Percentiles rank a stretch among this genome's conserved stretches.
Conservation (phyloP, 2,113 vertebrate genomes). For the Gadus macrocephalus region DNA sequence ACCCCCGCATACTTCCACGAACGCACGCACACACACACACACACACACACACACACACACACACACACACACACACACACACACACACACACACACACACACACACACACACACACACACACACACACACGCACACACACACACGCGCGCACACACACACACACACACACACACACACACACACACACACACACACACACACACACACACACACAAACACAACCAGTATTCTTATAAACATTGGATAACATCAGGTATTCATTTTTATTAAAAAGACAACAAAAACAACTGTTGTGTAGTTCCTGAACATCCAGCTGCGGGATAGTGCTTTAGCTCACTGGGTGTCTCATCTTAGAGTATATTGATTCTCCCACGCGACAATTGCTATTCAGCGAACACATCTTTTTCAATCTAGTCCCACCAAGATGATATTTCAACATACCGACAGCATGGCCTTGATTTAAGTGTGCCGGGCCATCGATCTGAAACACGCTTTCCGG, state of each 20-base stretch:
- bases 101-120: constrained; percentile 3
- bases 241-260: too few species aligned
- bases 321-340: background rate
- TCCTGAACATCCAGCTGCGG: background rate
- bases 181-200: background rate
- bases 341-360: background rate
- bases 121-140: too few species aligned
- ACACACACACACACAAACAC: constrained; percentile 1
- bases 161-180: too few species aligned
- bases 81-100: background rate
- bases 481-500: background rate
- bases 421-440: background rate
- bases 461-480: background rate
- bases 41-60: too few species aligned
- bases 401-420: background rate
- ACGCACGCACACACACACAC: too few species aligned
- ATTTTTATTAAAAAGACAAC: too few species aligned
- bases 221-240: background rate
- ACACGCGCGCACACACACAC: too few species aligned
- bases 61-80: too few species aligned
- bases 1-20: too few species aligned
- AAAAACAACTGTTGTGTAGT: too few species aligned
- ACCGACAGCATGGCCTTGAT: background rate
- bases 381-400: background rate
- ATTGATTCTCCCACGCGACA: background rate